phyloP scores from a whole-genome alignment of 2,888 invertebrate genomes.

The Epirrhoe tristata region DNA sequence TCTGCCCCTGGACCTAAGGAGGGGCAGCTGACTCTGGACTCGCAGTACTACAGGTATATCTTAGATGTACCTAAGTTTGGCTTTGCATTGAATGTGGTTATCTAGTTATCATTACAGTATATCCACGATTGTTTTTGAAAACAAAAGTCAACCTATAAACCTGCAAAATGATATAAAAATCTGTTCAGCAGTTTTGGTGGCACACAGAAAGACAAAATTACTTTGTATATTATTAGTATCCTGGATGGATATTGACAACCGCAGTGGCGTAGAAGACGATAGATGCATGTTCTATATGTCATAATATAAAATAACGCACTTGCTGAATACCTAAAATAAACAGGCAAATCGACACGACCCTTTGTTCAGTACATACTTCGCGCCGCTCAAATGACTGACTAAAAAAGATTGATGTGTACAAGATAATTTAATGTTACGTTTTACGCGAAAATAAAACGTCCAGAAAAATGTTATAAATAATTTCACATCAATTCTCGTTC shows the following conservation, averaged over 20 bases:
- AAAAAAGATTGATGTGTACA: slow-evolving; percentile 31
- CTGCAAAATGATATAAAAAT: too few species aligned
- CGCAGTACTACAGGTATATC: slow-evolving; percentile 75
- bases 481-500: slow-evolving; percentile 40
- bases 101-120: too few species aligned
- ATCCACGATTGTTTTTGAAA: too few species aligned
- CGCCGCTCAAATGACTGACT: slow-evolving; percentile 18
- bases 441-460: slow-evolving; percentile 33
- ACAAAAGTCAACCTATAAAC: too few species aligned
- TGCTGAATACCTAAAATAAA: not conserved
- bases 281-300: not conserved
- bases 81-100: not conserved
- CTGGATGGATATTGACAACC: too few species aligned
- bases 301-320: not conserved
- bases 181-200: too few species aligned
- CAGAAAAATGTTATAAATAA: slow-evolving; percentile 44
- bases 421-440: slow-evolving; percentile 28
- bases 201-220: too few species aligned
- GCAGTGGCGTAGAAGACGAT: too few species aligned
- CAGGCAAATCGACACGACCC: not conserved
- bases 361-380: slow-evolving; percentile 2
- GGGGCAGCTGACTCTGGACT: slow-evolving; percentile 67
- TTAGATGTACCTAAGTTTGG: too few species aligned
- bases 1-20: slow-evolving; percentile 64
- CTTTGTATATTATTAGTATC: too few species aligned